These are phyloP conservation scores for Rotaria sp. DNA, from an alignment of 2,888 invertebrate genomes.

Conservation along the genomic window DNA sequence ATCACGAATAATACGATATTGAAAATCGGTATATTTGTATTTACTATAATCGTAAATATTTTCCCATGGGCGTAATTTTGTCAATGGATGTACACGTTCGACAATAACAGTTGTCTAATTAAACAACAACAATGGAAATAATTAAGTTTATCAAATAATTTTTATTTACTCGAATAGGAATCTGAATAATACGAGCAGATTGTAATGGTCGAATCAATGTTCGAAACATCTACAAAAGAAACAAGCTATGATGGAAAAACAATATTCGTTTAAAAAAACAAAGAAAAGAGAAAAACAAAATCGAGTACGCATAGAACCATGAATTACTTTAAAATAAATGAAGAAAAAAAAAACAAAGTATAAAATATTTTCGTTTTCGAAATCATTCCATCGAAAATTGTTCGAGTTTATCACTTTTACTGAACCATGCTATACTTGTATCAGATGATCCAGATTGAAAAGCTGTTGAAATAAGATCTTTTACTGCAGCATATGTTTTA, in stretches of 20 bases:
- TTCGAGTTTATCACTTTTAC: conserved; percentile 9
- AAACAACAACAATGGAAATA: not conserved
- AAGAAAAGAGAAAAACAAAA: not conserved
- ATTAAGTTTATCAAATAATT: not conserved
- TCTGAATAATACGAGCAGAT: not conserved
- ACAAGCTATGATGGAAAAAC: not conserved
- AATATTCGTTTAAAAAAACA: not conserved
- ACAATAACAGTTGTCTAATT: not conserved
- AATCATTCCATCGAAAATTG: conserved; percentile 7
- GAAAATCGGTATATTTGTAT: conserved; percentile 29
- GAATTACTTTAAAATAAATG: conserved; percentile 9
- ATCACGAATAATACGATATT: conserved; percentile 37
- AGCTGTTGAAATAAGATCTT: not conserved
- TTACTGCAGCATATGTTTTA: not conserved
- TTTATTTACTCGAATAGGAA: conserved; percentile 2
- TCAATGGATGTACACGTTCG: conserved; percentile 2
- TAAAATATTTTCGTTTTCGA: not conserved
- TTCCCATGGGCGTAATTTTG: conserved; percentile 24
- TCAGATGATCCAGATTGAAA: not conserved
- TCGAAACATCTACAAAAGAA: not conserved
- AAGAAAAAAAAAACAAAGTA: not conserved
- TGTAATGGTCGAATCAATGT: not conserved
- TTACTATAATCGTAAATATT: conserved; percentile 24
- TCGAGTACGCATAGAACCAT: not conserved
- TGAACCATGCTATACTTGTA: not conserved